Evolutionary conservation across 2,797 vertebrate species (phyloP), one percentile per base, ranked within the genome.

Genomic region (Apodemus agrarius): DNA sequence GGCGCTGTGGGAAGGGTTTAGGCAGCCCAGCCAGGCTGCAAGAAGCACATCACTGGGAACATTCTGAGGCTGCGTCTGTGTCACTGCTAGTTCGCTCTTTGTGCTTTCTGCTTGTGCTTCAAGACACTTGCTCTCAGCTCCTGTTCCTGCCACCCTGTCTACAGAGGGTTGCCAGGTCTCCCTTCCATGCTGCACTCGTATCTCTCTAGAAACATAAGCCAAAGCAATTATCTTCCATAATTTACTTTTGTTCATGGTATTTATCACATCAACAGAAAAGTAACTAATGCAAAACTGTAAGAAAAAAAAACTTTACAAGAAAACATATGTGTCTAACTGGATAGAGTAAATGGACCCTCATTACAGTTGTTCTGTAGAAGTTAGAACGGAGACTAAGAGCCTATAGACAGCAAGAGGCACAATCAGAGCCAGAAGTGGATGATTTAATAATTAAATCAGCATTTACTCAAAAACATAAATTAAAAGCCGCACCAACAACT

Each of bases 381-480:
- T 6, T 57, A 40, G 10, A 2, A 11, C 24, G 26, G 63, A 95
- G 79, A 63, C 43, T 57, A 46, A 69, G 61, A 89, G 75, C 59
- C 57, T 59, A 57, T 29, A 94, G 4, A 57, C 67, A 31, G 43
- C 43, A 83, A 69, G 75, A 72, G 1, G n/a, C 26, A 79, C 43
- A 40, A 59, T 84, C 6, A 90, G 52, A 84, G 29, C 79, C 80
- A 95, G 86, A 94, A 94, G n/a, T 21, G 31, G 31, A 84, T 52
- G 69, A 89, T 43, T 95, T 89, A 76, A 92, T 61, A 72, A 90
- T 52, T 79, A 54, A 65, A 89, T 52, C 79, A 54, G 52, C 93
- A 65, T 91, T 95, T 87, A 87, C 65, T 93, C 49, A 89, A 43
- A 22, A 94, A 94, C 83, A 84, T 96, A 40, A 97, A 86, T 96